phyloP scores from a whole-genome alignment of 2,888 invertebrate genomes.

The Chironomus tentans region DNA sequence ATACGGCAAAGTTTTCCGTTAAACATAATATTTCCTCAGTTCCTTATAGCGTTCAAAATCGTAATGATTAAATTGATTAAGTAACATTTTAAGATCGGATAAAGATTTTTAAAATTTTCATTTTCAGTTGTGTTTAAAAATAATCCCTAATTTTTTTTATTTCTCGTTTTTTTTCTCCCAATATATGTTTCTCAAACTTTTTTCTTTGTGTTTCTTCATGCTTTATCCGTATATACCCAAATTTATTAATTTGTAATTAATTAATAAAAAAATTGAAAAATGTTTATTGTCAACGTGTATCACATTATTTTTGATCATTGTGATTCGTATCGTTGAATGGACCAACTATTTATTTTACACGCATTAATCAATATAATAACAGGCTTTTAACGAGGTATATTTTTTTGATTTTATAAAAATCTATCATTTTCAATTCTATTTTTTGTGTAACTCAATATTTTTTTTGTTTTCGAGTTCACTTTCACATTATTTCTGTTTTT shows the following conservation, averaged over 20 bases:
- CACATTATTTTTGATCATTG: too few species aligned
- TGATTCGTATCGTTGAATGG: too few species aligned
- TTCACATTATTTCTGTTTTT: too few species aligned
- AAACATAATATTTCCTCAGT: background rate
- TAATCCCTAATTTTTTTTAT: background rate
- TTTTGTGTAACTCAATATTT: background rate
- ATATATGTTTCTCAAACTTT: background rate
- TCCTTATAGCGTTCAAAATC: too few species aligned
- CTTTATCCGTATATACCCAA: slow-evolving; percentile 17
- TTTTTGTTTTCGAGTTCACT: background rate
- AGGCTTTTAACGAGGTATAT: slow-evolving; percentile 24
- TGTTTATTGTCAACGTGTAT: too few species aligned
- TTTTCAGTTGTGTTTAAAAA: background rate
- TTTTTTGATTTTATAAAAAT: background rate
- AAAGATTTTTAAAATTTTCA: background rate
- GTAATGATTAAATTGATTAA: too few species aligned
- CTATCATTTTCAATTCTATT: background rate
- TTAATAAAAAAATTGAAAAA: too few species aligned
- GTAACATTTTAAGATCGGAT: too few species aligned
- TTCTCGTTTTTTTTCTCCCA: slow-evolving; percentile 9
- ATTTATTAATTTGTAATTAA: background rate
- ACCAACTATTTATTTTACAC: too few species aligned
- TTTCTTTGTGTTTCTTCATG: slow-evolving; percentile 21
- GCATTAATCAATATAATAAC: background rate
- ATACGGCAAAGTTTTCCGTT: background rate